These are phyloP conservation scores for Candidula unifasciata DNA, from an alignment of 2,888 invertebrate genomes.

Conservation along the genomic window DNA sequence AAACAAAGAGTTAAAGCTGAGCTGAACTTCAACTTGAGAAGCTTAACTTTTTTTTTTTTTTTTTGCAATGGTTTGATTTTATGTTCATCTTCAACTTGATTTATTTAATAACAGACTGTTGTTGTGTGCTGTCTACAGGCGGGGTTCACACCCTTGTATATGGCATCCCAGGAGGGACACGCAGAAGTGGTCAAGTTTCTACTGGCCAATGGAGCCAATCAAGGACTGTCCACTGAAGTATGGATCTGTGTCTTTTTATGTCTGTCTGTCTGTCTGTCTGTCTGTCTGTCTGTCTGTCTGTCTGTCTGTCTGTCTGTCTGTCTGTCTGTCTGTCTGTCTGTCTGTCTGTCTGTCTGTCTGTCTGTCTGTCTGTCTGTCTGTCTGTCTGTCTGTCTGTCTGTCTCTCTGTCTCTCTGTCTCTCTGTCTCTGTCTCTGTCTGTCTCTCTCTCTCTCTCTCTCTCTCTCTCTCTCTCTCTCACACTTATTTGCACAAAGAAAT, in stretches of 20 bases:
- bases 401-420: too few species aligned
- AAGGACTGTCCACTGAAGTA: conserved; percentile 97
- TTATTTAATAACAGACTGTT: not conserved
- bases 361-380: not conserved
- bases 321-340: not conserved
- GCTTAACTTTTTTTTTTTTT: too few species aligned
- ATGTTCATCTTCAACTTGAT: not conserved
- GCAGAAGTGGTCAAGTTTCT: conserved; percentile 97
- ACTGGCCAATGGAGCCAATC: conserved; percentile 97
- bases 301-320: not conserved
- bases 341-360: not conserved
- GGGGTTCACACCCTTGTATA: conserved; percentile 95
- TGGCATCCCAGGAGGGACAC: conserved; percentile 99
- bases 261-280: not conserved
- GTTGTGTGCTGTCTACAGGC: conserved; percentile 76
- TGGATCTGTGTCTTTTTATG: conserved; percentile 20
- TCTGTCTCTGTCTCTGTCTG: too few species aligned
- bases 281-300: too few species aligned
- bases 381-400: not conserved
- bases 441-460: too few species aligned
- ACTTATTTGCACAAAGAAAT: too few species aligned
- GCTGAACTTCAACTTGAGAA: too few species aligned
- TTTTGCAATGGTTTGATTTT: too few species aligned
- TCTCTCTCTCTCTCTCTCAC: too few species aligned
- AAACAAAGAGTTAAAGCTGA: too few species aligned